Percentiles rank a stretch among this genome's conserved stretches.
Conservation (phyloP, 2,888 invertebrate genomes). For the Sycophila texana region DNA sequence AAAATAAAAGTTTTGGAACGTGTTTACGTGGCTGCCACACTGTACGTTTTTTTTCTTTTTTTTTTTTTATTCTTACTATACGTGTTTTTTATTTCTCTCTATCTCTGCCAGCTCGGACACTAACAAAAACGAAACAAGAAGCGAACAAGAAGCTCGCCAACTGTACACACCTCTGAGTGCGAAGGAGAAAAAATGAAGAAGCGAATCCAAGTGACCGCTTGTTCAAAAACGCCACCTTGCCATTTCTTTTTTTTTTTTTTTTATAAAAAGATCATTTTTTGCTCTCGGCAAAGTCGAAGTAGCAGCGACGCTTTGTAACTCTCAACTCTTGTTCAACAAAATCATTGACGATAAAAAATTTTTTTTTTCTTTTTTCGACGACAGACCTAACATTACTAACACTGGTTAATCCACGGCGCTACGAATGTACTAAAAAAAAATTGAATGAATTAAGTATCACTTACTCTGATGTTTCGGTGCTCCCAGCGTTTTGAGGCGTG, state of each 20-base stretch:
- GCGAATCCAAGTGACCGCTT: too few relatives aligned
- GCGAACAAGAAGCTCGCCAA: too few relatives aligned
- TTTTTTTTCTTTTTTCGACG: constrained; percentile 44
- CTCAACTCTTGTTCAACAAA: too few relatives aligned
- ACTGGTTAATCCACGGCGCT: constrained; percentile 45
- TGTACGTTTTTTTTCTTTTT: constrained; percentile 53
- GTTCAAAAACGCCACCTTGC: too few relatives aligned
- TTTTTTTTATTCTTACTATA: constrained; percentile 32
- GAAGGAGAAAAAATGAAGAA: too few relatives aligned
- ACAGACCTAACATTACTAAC: constrained; percentile 67
- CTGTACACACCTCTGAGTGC: too few relatives aligned
- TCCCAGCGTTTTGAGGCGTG: constrained; percentile 33
- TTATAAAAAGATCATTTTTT: too few relatives aligned
- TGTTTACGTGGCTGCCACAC: constrained; percentile 68
- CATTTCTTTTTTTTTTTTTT: too few relatives aligned
- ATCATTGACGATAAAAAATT: neutral
- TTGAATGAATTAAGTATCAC: constrained; percentile 62
- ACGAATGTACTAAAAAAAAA: constrained; percentile 55
- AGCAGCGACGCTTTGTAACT: too few relatives aligned
- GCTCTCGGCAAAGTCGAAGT: too few relatives aligned
- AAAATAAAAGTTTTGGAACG: constrained; percentile 64
- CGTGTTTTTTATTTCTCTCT: constrained; percentile 53
- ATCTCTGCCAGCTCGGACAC: constrained; percentile 51
- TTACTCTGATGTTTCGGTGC: constrained; percentile 73
- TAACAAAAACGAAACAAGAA: constrained; percentile 49